Evolutionary conservation across 1,140 invertebrate genomes (phyloP), one percentile per base, ranked within the genome.

Genomic region (Meteorus sp.): DNA sequence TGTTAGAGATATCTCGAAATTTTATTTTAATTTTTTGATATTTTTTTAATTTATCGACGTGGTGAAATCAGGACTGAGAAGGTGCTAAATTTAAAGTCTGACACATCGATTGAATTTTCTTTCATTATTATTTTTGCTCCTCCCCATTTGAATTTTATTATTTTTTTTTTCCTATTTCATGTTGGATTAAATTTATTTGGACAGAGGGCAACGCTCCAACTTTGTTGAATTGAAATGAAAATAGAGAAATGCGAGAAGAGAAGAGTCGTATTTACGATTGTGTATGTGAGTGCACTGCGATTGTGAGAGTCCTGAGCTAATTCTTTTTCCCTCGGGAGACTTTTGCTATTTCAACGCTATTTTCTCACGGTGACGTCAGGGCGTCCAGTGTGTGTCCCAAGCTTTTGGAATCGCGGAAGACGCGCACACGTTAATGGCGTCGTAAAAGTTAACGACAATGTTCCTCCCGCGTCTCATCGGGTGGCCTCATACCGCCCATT

Each of bases 391-490:
- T 15, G 7, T 5, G 35, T 39, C 13, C 61, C 63, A 59, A 56
- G 60, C 59, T 56, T 47, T 53, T 61, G 65, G 66, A 60, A 72
- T 69, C 60, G 63, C 66, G 68, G 72, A 74, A 75, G 73, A 72
- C 70, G 68, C 59, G 64, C 69, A n/a, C n/a, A 74, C 75, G 73
- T 80, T 80, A 79, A 80, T 76, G 72, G 68, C 72, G 57, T 78
- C 78, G 72, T 80, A 79, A 78, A 80, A 78, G 74, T 79, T 78
- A 78, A 80, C 75, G 76, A 79, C 77, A 78, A 77, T 77, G 76
- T 77, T 59, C 69, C 75, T 69, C 69, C 68, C 66, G 68, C 74
- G 67, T 75, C 73, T 73, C 67, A 63, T 62, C 66, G 48, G 53
- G 33, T n/a, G 17, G 35, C 39, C 63, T 66, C 55, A 62, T 61